phyloP scores from a whole-genome alignment of 2,797 vertebrate species.

The Pagetopsis macropterus region DNA sequence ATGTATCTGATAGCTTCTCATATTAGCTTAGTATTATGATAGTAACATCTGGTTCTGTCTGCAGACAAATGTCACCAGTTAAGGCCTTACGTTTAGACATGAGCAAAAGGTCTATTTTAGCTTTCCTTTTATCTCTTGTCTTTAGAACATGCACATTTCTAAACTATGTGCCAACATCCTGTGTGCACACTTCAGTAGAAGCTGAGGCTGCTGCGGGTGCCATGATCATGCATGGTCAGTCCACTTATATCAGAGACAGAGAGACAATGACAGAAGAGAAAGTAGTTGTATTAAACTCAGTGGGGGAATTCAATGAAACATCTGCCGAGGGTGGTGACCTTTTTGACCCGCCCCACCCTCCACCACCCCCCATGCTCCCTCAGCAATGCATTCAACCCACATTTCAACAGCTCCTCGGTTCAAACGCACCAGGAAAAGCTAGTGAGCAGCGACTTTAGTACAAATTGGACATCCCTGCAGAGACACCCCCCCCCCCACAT shows the following conservation, averaged over 20 bases:
- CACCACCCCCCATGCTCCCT: slow-evolving; percentile 2
- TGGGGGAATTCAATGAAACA: slow-evolving; percentile 64
- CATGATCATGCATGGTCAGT: not conserved
- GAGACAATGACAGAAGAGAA: not conserved
- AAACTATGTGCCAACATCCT: slow-evolving; percentile 6
- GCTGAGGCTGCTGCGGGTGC: not conserved
- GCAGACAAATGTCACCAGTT: not conserved
- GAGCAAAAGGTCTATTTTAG: not conserved
- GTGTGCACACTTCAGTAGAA: not conserved
- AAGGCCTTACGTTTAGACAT: too few relatives aligned
- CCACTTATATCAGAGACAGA: not conserved
- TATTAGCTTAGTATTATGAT: not conserved
- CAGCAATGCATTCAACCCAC: slow-evolving; percentile 9
- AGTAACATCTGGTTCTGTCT: not conserved
- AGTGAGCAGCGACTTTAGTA: slow-evolving; percentile 12
- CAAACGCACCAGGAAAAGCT: not conserved
- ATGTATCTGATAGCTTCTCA: not conserved
- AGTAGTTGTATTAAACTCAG: slow-evolving; percentile 29
- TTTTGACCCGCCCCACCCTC: slow-evolving; percentile 22
- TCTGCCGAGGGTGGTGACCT: slow-evolving; percentile 71
- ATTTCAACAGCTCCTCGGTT: not conserved
- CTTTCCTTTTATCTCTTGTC: too few relatives aligned
- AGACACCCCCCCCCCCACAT: slow-evolving; percentile 5
- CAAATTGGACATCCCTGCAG: slow-evolving; percentile 46
- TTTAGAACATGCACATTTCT: not conserved